phyloP scores from a whole-genome alignment of 2,113 vertebrate genomes.

The Myotis davidii region DNA sequence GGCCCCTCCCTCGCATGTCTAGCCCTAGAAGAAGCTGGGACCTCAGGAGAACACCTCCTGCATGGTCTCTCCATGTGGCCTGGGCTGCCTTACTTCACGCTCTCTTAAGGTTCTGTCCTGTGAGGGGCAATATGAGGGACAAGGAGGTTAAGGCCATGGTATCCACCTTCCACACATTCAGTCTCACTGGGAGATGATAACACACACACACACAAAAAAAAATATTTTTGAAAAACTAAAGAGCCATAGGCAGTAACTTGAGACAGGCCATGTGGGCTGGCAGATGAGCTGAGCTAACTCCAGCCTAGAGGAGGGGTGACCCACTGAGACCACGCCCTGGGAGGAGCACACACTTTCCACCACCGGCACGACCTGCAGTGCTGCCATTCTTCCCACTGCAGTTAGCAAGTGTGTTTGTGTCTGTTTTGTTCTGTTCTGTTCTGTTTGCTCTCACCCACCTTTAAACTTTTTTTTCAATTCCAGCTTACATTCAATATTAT shows the following conservation, averaged over 20 bases:
- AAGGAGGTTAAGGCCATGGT: background rate
- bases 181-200: background rate
- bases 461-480: background rate
- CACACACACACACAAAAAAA: background rate
- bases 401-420: background rate
- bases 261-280: background rate
- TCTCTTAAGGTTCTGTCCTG: background rate
- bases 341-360: accelerated
- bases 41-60: background rate
- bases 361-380: accelerated
- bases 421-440: background rate
- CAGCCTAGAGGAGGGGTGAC: background rate
- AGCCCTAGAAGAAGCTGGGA: background rate
- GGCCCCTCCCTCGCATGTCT: background rate
- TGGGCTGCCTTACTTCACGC: background rate
- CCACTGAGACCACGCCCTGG: accelerated
- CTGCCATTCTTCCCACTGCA: background rate
- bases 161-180: background rate
- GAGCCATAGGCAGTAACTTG: background rate
- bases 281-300: accelerated
- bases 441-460: too few species aligned
- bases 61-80: background rate
- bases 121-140: background rate
- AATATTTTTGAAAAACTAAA: background rate
- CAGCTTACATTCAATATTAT: background rate